Evolutionary conservation across 2,888 invertebrate species (phyloP).

Genomic region (Allophyes oxyacanthae): DNA sequence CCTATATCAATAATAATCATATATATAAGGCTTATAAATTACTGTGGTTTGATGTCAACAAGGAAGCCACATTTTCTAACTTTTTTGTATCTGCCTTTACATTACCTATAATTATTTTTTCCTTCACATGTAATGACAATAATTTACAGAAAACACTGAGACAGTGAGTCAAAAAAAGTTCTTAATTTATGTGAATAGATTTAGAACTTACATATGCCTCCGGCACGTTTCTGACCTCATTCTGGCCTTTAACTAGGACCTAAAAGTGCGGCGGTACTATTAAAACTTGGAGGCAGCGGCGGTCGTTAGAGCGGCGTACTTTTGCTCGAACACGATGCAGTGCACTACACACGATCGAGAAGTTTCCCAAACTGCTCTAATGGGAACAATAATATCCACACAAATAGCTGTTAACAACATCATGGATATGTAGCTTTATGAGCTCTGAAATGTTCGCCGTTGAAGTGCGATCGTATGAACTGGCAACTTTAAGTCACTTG

Average conservation of each 20-base stretch:
- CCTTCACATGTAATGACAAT: too few relatives aligned
- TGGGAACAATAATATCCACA: constrained; percentile 54
- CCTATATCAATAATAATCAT: too few relatives aligned
- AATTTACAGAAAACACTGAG: too few relatives aligned
- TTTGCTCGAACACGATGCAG: constrained; percentile 35
- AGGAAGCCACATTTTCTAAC: too few relatives aligned
- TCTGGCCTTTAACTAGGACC: constrained; percentile 73
- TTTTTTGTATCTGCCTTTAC: too few relatives aligned
- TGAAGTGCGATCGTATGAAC: constrained; percentile 15
- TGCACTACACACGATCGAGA: constrained; percentile 43
- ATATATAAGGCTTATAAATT: too few relatives aligned
- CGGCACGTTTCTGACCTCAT: constrained; percentile 68
- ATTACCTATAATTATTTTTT: too few relatives aligned
- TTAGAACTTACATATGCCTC: constrained; percentile 16
- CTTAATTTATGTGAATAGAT: constrained; percentile 5
- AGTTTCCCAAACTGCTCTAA: constrained; percentile 48
- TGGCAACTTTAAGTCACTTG: constrained; percentile 22
- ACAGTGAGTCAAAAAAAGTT: neutral
- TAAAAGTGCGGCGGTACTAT: constrained; percentile 78
- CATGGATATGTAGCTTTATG: constrained; percentile 41
- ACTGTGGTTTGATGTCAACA: too few relatives aligned
- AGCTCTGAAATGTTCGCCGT: constrained; percentile 23
- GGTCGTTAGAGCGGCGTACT: constrained; percentile 78
- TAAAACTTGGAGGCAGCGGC: constrained; percentile 77
- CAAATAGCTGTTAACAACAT: constrained; percentile 45